Base-by-base conservation (phyloP, 2,797 vertebrate species). In the Pagetopsis macropterus region DNA sequence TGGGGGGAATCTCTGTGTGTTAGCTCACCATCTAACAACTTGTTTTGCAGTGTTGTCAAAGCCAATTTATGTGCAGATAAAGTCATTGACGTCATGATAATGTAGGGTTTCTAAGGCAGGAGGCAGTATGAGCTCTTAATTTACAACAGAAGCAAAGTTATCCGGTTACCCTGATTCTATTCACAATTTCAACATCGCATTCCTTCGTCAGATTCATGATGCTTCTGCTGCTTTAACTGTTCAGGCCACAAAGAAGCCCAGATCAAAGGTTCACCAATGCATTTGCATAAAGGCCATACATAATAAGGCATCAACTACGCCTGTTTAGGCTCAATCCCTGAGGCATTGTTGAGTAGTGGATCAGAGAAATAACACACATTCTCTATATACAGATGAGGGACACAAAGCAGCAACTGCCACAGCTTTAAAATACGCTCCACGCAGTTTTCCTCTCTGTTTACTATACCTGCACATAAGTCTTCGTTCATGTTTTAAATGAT, bases 271-370 rank as follows among this genome's bases (percentile, higher is more conserved):
- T 88, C 84, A 82, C 69, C 44, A 5, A 31, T 56, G 13, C 55
- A 91, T 94, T 91, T 92, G 79, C 84, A 91, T 91, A 71, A 88
- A 90, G 88, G 69, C 85, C 77, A 78, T 81, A 81, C 59, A 83
- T 76, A 85, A 89, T 82, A 85, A 86, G 55, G 72, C 52, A 72
- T 82, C 87, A 88, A 88, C 65, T 52, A 52, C 78, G 78, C 80
- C 81, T 82, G 79, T 91, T 88, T 71, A 84, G 75, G 73, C 85
- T 83, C 76, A 81, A 71, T 85, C 82, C 81, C 70, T 62, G 77
- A 80, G 65, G 90, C 76, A 72, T 86, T 91, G 80, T 85, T 31
- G 45, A 65, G 72, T 50, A 46, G 54, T 79, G 73, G 65, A 82
- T 64, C 68, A 68, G 63, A 81, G 74, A 69, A 75, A 79, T 21